These are phyloP conservation scores for Lophius piscatorius DNA, from an alignment of 2,113 vertebrate species.

Conservation along the genomic window DNA sequence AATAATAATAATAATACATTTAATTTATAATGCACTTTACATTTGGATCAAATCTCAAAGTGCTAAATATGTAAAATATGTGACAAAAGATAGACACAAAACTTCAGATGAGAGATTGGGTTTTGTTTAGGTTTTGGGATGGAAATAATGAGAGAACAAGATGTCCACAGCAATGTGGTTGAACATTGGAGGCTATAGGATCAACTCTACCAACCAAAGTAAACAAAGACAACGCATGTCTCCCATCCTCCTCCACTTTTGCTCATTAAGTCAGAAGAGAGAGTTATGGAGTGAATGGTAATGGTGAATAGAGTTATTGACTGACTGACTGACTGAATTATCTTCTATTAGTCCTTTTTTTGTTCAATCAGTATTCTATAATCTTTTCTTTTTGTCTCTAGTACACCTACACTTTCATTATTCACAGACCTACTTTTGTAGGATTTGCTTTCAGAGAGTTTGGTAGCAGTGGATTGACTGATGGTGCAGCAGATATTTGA, in stretches of 20 bases:
- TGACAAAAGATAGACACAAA: too few species aligned
- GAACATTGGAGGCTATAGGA: slow-evolving; percentile 26
- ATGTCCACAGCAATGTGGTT: slow-evolving; percentile 6
- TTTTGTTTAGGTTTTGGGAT: not conserved
- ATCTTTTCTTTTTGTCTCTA: slow-evolving; percentile 53
- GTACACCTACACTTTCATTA: slow-evolving; percentile 33
- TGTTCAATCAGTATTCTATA: slow-evolving; percentile 44
- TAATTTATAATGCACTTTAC: too few species aligned
- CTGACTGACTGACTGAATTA: too few species aligned
- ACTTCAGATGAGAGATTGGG: not conserved
- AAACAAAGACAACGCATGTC: slow-evolving; percentile 6
- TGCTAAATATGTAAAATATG: too few species aligned
- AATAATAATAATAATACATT: too few species aligned
- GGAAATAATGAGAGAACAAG: not conserved
- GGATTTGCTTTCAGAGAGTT: slow-evolving; percentile 10
- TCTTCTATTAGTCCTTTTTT: too few species aligned
- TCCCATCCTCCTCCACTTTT: slow-evolving; percentile 10
- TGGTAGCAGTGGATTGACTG: slow-evolving; percentile 2
- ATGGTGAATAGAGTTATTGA: slow-evolving; percentile 23
- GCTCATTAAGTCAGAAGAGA: slow-evolving; percentile 19
- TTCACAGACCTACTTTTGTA: slow-evolving; percentile 14
- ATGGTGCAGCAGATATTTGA: slow-evolving; percentile 25
- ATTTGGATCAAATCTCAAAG: too few species aligned
- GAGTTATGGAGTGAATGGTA: slow-evolving; percentile 22
- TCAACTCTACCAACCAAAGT: slow-evolving; percentile 14